Percentiles rank a stretch among this genome's conserved stretches.
phyloP scores from a whole-genome alignment of 2,888 invertebrate species.

The Sinhomidia bicolor region DNA sequence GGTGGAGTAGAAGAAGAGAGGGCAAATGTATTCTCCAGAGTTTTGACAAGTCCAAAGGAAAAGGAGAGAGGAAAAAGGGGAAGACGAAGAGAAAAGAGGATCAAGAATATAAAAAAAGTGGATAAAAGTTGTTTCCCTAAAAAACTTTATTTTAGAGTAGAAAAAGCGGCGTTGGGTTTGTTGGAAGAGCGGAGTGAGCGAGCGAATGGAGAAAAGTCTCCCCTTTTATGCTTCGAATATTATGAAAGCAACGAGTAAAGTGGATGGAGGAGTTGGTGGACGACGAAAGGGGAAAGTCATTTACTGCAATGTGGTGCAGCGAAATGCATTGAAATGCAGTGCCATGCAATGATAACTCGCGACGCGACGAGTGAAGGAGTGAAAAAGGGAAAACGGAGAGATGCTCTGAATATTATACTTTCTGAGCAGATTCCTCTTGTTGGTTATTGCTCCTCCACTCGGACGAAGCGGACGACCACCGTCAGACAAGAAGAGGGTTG shows the following conservation, averaged over 20 bases:
- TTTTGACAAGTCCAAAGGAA: constrained; percentile 2
- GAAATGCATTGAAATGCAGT: constrained; percentile 31
- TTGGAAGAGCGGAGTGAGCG: no score
- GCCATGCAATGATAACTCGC: constrained; percentile 7
- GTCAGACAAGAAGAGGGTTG: background rate
- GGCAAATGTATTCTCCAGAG: constrained; percentile 36
- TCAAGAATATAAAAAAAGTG: background rate
- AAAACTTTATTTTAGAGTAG: background rate
- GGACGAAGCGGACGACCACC: background rate
- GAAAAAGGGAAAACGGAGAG: background rate
- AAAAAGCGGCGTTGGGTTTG: no score
- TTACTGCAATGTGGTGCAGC: constrained; percentile 2
- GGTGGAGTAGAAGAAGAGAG: background rate
- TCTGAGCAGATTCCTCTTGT: background rate
- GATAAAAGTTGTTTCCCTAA: constrained; percentile 7
- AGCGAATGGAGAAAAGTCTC: background rate
- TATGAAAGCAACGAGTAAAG: background rate
- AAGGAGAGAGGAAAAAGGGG: background rate
- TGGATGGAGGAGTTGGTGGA: background rate
- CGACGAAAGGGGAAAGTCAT: constrained; percentile 19
- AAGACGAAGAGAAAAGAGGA: constrained; percentile 18
- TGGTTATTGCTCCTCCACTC: constrained; percentile 3
- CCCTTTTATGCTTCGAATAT: background rate
- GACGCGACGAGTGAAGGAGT: constrained; percentile 7
- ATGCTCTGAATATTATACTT: background rate